phyloP scores from a whole-genome alignment of 2,113 vertebrate species.

The Tenebrosternarchus preto region DNA sequence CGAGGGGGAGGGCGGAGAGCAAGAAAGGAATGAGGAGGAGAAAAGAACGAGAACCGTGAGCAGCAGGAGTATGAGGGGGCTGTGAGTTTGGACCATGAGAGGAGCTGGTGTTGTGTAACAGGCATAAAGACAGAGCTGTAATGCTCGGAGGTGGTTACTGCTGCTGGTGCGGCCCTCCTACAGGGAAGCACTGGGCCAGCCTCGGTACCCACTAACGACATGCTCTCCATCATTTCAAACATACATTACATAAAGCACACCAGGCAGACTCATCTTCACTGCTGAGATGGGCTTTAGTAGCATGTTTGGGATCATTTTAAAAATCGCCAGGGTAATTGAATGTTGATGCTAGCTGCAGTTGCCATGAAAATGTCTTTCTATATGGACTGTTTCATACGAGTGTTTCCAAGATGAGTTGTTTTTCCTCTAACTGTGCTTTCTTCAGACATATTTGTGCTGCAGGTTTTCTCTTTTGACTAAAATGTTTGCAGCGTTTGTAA shows the following conservation, averaged over 20 bases:
- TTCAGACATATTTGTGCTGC: background rate
- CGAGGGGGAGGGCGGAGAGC: slow-evolving; percentile 33
- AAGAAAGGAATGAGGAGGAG: slow-evolving; percentile 47
- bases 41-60: slow-evolving; percentile 15
- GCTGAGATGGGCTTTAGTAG: too few relatives aligned
- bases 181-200: background rate
- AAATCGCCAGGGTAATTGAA: too few relatives aligned
- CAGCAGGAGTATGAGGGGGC: slow-evolving; percentile 37
- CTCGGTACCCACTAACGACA: background rate
- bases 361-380: background rate
- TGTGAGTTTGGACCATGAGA: slow-evolving; percentile 43
- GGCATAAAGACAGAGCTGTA: slow-evolving; percentile 21
- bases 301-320: too few relatives aligned
- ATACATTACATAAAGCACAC: background rate
- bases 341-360: too few relatives aligned
- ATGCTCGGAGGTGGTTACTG: background rate
- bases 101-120: slow-evolving; percentile 49
- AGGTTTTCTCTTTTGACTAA: background rate
- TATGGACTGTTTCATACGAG: background rate
- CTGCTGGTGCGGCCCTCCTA: background rate
- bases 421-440: background rate
- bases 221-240: background rate
- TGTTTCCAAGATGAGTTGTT: background rate
- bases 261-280: too few relatives aligned
- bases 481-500: background rate